phyloP scores from a whole-genome alignment of 1,140 invertebrate species.

The Hycleus phaleratus region DNA sequence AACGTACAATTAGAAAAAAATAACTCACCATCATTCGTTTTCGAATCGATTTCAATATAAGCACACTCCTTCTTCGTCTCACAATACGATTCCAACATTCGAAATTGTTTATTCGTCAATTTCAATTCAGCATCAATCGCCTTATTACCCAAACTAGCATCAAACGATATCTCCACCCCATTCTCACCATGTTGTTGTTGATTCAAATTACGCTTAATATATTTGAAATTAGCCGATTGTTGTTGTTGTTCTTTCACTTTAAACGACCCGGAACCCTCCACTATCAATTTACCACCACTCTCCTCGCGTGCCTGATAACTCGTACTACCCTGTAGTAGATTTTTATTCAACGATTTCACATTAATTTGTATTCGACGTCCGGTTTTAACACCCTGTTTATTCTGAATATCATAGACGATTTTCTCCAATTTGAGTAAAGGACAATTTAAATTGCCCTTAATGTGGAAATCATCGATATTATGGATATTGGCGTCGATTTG shows the following conservation, averaged over 20 bases:
- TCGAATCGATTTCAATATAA: conserved; percentile 59
- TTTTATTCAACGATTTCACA: conserved; percentile 54
- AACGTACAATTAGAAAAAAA: background rate
- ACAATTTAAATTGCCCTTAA: conserved; percentile 57
- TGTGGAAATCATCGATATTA: conserved; percentile 55
- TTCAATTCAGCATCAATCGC: conserved; percentile 57
- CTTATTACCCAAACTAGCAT: conserved; percentile 45
- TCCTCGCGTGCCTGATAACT: conserved; percentile 63
- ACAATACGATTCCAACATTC: conserved; percentile 61
- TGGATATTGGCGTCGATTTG: conserved; percentile 49
- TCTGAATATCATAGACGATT: conserved; percentile 54
- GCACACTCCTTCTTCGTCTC: conserved; percentile 70
- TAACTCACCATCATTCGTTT: conserved; percentile 46
- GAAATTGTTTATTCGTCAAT: conserved; percentile 60
- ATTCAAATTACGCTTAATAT: conserved; percentile 54
- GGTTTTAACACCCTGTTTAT: conserved; percentile 47
- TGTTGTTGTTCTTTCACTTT: conserved; percentile 58
- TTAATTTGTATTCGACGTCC: conserved; percentile 48
- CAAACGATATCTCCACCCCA: conserved; percentile 52
- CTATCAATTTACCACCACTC: conserved; percentile 55
- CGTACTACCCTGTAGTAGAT: conserved; percentile 57
- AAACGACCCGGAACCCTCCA: conserved; percentile 61
- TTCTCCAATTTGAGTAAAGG: conserved; percentile 58
- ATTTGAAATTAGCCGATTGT: conserved; percentile 62
- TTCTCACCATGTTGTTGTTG: conserved; percentile 51